Evolutionary conservation across 2,113 vertebrate species (phyloP), one percentile per base, ranked within the genome.

Genomic region (Zosterops borbonicus): DNA sequence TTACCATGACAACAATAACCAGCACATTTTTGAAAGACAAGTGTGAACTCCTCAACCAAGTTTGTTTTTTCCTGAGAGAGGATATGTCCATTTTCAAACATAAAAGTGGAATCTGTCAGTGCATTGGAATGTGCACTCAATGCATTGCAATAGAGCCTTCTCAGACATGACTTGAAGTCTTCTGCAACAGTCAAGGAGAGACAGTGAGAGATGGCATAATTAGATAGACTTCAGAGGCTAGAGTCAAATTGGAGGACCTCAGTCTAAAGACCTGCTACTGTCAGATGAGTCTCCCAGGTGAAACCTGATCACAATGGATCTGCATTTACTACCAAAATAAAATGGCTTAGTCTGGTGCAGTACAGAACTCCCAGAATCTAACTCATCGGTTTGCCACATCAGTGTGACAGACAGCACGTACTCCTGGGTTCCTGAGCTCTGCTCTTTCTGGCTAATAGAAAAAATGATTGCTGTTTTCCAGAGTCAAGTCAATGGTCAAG

Each of bases 401-500:
- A 24, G 10, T 37, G 50, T 76, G 39, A 63, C 10, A 29, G 29
- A 63, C 12, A 64, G 7, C 18, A 25, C 0, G 0, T 12, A 47
- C 10, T 81, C 27, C 67, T 58, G 31, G 62, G 35, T 17, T 58
- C 64, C 29, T 21, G 33, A 82, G 42, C 23, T 65, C 53, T 68
- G 31, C 18, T 86, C 31, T 59, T 77, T 70, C 50, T 28, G 16
- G 25, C 44, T 56, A 67, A 70, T 20, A 80, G 63, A 65, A 77
- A 75, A 87, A 93, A 65, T 24, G 3, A 70, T 47, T 82, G 27
- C 44, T 29, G 2, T 82, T 78, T 89, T 56, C 46, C 53, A 41
- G 35, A 63, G 17, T 42, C 42, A 41, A 44, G 20, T 77, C 19
- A 64, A 12, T 41, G 78, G 47, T 78, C 41, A 84, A 89, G 24